Conservation (phyloP, 1,140 invertebrate genomes). For the Scaptomyza montana region DNA sequence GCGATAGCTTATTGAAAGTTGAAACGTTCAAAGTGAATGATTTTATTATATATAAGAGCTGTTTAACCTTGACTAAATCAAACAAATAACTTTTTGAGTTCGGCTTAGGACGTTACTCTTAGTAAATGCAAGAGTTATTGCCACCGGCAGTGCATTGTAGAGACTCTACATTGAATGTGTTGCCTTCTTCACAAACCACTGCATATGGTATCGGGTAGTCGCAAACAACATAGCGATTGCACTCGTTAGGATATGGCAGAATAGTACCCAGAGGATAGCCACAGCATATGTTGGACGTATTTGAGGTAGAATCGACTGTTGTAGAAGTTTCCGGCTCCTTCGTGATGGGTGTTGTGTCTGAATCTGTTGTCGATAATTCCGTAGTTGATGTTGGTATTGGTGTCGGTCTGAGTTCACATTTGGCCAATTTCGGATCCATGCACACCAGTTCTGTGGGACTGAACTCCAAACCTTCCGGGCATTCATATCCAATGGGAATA, state of each 20-base stretch:
- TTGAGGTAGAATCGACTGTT: constrained; percentile 7
- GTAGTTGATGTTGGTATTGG: constrained; percentile 26
- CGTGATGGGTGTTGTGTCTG: not conserved
- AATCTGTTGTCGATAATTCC: constrained; percentile 3
- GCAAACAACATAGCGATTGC: constrained; percentile 59
- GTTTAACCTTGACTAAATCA: no score
- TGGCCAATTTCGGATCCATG: constrained; percentile 60
- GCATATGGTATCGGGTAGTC: constrained; percentile 60
- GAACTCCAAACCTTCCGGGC: constrained; percentile 60
- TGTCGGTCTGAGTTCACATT: constrained; percentile 38
- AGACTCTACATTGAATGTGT: constrained; percentile 17
- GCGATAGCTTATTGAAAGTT: no score
- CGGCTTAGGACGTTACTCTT: not conserved
- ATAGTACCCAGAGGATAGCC: constrained; percentile 44
- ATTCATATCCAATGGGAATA: constrained; percentile 68
- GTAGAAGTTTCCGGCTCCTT: not conserved
- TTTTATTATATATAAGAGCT: no score
- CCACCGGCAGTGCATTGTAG: constrained; percentile 26
- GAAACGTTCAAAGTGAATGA: no score
- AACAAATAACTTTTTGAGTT: not conserved
- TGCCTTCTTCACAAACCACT: constrained; percentile 31
- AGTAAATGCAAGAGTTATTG: not conserved
- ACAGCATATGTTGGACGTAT: constrained; percentile 60
- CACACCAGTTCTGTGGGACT: constrained; percentile 55
- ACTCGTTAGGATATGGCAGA: constrained; percentile 62